Conservation (phyloP, 2,888 invertebrate species). For the Dysmachus trigonus region DNA sequence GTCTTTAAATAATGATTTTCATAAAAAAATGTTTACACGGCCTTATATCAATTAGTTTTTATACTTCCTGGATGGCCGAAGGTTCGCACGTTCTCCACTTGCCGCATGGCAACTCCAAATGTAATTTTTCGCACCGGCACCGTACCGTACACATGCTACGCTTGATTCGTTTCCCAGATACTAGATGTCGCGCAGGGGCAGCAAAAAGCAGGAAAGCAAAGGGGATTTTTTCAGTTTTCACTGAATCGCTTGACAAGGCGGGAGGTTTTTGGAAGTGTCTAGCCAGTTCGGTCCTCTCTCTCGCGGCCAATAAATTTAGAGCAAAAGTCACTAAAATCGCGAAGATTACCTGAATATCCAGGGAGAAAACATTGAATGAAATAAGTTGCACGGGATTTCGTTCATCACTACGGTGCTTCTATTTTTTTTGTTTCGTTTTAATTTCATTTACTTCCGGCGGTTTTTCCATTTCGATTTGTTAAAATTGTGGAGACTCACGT, state of each 20-base stretch:
- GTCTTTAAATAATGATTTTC: neutral
- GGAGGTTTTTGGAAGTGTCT: neutral
- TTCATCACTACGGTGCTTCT: neutral
- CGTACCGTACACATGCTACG: neutral
- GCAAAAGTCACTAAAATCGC: conserved; percentile 3
- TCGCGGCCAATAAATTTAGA: conserved; percentile 45
- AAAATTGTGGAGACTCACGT: neutral
- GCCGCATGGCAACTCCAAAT: neutral
- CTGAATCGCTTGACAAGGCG: neutral
- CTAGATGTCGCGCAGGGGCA: neutral
- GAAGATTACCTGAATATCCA: neutral
- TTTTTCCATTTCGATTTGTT: neutral
- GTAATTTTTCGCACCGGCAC: neutral
- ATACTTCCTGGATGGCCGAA: neutral
- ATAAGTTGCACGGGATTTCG: neutral
- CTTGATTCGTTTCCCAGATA: neutral
- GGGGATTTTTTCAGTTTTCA: conserved; percentile 40
- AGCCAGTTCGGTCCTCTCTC: conserved; percentile 43
- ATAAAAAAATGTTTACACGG: neutral
- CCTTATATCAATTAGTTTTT: neutral
- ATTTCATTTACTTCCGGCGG: neutral
- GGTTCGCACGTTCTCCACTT: neutral
- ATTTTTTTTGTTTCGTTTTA: conserved; percentile 23
- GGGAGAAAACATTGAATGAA: conserved; percentile 2
- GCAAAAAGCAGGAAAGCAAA: neutral